Evolutionary conservation across 2,888 invertebrate species (phyloP).

Genomic region (Synanthedon myopaeformis): DNA sequence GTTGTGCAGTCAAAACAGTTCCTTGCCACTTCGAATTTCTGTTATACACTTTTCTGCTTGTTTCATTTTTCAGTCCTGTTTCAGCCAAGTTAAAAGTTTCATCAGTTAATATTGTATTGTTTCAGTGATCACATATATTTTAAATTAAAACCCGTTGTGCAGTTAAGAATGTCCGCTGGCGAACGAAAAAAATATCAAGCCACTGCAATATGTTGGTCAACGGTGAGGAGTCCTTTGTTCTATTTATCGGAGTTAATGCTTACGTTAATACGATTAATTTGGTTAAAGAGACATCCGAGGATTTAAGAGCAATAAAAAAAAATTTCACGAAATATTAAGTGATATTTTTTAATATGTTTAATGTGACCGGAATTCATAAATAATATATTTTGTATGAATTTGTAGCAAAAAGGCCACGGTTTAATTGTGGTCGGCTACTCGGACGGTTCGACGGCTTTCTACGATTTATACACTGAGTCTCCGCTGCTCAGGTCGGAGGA

Average conservation of each 20-base stretch:
- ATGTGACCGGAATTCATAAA: too few relatives aligned
- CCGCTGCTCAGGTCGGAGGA: conserved; percentile 50
- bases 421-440: conserved; percentile 76
- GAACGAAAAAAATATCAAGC: conserved; percentile 48
- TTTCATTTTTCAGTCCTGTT: too few relatives aligned
- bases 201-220: conserved; percentile 60
- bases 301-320: too few relatives aligned
- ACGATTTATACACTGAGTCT: conserved; percentile 67
- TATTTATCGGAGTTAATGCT: too few relatives aligned
- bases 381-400: conserved; percentile 8
- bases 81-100: not conserved
- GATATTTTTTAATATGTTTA: too few relatives aligned
- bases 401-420: conserved; percentile 63
- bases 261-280: too few relatives aligned
- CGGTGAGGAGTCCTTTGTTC: conserved; percentile 39
- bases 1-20: too few relatives aligned
- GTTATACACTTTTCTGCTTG: too few relatives aligned
- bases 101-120: conserved; percentile 11
- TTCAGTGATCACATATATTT: conserved; percentile 45
- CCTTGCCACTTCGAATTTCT: too few relatives aligned
- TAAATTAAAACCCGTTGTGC: conserved; percentile 57
- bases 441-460: conserved; percentile 75
- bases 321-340: too few relatives aligned
- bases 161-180: conserved; percentile 36
- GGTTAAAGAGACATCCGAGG: too few relatives aligned